Evolutionary conservation across 2,888 invertebrate species (phyloP).

Genomic region (Drosophila vallismaia): DNA sequence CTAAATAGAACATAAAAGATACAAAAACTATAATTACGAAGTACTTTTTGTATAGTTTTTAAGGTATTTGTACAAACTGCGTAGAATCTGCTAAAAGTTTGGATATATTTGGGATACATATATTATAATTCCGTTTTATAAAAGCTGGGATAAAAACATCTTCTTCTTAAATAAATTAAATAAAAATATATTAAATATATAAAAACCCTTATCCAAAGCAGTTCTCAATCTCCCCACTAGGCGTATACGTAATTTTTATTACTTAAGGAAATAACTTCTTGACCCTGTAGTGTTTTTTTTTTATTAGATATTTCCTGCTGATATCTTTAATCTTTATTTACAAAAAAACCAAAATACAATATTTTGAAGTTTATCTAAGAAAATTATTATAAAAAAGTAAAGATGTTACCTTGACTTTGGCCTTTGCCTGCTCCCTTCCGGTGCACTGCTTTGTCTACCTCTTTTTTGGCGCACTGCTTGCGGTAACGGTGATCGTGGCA

Average conservation of each 20-base stretch:
- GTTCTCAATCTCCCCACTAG: neutral
- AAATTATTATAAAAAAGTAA: no score
- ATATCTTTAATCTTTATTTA: neutral
- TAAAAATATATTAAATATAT: no score
- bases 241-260: neutral
- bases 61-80: no score
- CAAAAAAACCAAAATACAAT: neutral
- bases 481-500: slow-evolving; percentile 25
- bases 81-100: no score
- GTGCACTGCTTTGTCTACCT: slow-evolving; percentile 15
- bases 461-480: slow-evolving; percentile 21
- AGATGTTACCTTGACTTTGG: neutral
- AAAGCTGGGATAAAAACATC: no score
- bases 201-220: neutral
- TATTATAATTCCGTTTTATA: no score
- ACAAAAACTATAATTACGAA: neutral
- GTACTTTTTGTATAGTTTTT: no score
- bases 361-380: no score
- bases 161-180: no score
- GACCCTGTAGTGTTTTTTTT: neutral
- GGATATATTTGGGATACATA: no score
- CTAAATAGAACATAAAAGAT: neutral
- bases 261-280: no score
- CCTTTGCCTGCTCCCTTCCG: neutral
- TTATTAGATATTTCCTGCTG: neutral